Evolutionary conservation across 2,113 vertebrate species (phyloP), one percentile per base, ranked within the genome.

Genomic region (Paratilapia polleni): DNA sequence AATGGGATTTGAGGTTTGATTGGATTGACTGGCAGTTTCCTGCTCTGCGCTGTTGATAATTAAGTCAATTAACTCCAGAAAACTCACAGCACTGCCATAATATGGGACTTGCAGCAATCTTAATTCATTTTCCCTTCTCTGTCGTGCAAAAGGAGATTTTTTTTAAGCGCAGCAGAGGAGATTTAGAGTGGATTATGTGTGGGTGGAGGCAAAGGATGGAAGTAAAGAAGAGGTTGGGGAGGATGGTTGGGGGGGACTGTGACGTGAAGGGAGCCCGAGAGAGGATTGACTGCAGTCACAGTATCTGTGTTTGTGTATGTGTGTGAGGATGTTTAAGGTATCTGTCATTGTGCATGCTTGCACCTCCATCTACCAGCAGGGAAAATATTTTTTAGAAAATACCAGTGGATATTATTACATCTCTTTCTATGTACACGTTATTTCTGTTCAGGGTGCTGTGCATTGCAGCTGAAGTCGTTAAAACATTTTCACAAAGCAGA

Each of bases 11-110:
- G 78, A 85, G 20, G 62, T 90, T 38, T 15, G 84, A 84, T 68
- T 81, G 76, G 83, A 81, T 66, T 38, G 68, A 87, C 66, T 78
- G 24, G 58, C 64, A 36, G 57, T 54, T 47, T n/a, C 26, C 36
- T 4, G 34, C 75, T 83, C 81, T 77, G 22, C 80, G 83, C 77
- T 82, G 82, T 76, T 74, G 19, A 84, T 89, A 83, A 88, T 89
- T 81, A 80, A 70, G 43, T 63, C 66, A 85, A 87, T 93, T 88
- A 89, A 61, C 88, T 86, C 41, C 36, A 79, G 41, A 87, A 87
- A 86, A 63, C 52, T 70, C 62, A 73, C 9, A 17, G 22, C 78
- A 73, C 56, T 8, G 52, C 9, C 8, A 62, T 66, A 73, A 86
- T 75, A 63, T 31, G 70, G 8, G 52, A 19, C 66, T 61, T 0